Percentiles rank a stretch among this genome's conserved stretches.
phyloP scores from a whole-genome alignment of 2,797 vertebrate species.

The Chelmon rostratus region DNA sequence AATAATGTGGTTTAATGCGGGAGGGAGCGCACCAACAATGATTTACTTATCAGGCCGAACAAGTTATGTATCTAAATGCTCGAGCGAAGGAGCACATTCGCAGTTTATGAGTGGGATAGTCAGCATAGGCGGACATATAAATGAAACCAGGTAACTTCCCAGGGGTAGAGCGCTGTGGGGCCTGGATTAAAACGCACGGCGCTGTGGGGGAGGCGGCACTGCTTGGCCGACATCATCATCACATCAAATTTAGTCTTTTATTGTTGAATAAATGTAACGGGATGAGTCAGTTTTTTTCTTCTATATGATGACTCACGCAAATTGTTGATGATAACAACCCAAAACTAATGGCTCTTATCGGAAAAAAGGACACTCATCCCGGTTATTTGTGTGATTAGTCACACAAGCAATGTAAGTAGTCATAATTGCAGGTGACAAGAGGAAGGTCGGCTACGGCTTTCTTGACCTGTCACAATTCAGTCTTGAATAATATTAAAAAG shows the following conservation, averaged over 20 bases:
- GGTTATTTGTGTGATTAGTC: conserved; percentile 16
- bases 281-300: conserved; percentile 19
- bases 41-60: conserved; percentile 59
- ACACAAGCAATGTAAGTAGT: not conserved
- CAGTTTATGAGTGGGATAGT: conserved; percentile 58
- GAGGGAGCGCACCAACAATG: conserved; percentile 12
- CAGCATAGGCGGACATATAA: conserved; percentile 45
- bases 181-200: conserved; percentile 13
- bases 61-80: conserved; percentile 47
- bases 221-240: not conserved
- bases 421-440: conserved; percentile 2
- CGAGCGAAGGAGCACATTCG: conserved; percentile 36
- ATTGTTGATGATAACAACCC: conserved; percentile 18
- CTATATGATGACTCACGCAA: conserved; percentile 14
- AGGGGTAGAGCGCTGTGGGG: conserved; percentile 22
- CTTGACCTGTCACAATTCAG: not conserved
- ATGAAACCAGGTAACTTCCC: conserved; percentile 41
- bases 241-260: conserved; percentile 19
- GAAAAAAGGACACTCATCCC: conserved; percentile 28
- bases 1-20: conserved; percentile 39
- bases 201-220: conserved; percentile 1
- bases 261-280: conserved; percentile 23
- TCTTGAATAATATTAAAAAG: not conserved
- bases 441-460: not conserved
- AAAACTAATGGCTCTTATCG: conserved; percentile 19